These are phyloP conservation scores for Diplogasteroides magnus DNA, from an alignment of 1,140 invertebrate genomes.

Conservation along the genomic window DNA sequence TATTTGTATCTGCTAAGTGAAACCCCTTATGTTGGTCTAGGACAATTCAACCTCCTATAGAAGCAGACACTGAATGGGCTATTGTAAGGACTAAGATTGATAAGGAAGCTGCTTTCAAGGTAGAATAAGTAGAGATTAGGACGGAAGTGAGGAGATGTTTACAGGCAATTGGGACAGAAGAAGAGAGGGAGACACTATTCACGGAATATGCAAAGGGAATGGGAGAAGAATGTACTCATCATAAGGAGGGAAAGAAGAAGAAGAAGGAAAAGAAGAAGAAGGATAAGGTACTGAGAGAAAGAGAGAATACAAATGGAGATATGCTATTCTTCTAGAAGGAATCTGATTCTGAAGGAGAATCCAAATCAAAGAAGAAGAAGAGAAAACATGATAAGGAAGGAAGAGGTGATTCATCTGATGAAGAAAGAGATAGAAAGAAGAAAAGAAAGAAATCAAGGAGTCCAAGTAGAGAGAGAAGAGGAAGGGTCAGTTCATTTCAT, in stretches of 20 bases:
- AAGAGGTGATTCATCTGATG: slow-evolving; percentile 10
- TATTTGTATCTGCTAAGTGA: slow-evolving; percentile 24
- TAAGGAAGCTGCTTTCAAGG: slow-evolving; percentile 28
- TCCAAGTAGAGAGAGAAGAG: slow-evolving; percentile 8
- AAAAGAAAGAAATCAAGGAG: too few relatives aligned
- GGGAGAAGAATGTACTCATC: slow-evolving; percentile 15
- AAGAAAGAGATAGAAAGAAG: slow-evolving; percentile 7
- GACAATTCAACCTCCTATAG: slow-evolving; percentile 32
- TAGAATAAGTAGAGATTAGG: slow-evolving; percentile 18
- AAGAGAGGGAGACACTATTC: slow-evolving; percentile 26
- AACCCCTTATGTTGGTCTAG: slow-evolving; percentile 9
- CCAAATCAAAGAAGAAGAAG: slow-evolving; percentile 32
- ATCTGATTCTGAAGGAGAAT: slow-evolving; percentile 28
- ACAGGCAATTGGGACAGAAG: slow-evolving; percentile 19
- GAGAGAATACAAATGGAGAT: too few relatives aligned
- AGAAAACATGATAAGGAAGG: slow-evolving; percentile 18
- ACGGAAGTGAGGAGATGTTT: slow-evolving; percentile 16
- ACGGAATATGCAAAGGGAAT: slow-evolving; percentile 27
- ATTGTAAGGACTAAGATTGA: slow-evolving; percentile 28
- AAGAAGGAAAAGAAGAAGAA: slow-evolving; percentile 24
- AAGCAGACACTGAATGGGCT: slow-evolving; percentile 32
- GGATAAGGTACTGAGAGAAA: slow-evolving; percentile 25
- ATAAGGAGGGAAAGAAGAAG: slow-evolving; percentile 20
- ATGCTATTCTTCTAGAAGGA: slow-evolving; percentile 9
- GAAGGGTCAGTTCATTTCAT: too few relatives aligned